Base-by-base conservation (phyloP, 2,113 vertebrate species). In the Notothenia rossii region DNA sequence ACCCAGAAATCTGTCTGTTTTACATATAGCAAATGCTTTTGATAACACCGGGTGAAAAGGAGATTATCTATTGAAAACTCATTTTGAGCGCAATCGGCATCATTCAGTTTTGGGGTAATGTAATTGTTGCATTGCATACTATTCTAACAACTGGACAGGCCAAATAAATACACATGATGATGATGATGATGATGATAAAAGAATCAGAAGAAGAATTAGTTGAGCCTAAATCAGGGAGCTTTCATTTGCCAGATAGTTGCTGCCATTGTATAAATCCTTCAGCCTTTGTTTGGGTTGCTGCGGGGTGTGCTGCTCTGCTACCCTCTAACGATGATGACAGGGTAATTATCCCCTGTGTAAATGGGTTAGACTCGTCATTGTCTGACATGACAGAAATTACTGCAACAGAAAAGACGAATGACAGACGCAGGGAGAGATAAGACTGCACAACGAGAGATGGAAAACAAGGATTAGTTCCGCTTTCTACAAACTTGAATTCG, bases 281-380 rank as follows among this genome's bases (percentile, higher is more conserved):
- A 82, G 54, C 68, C 58, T 75, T 71, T 82, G 14, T 75, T 82
- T n/a, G 62, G 68, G 84, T 79, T 54, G 36, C 66, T 80, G 67
- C 17, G 4, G 68, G 67, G 20, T 49, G 54, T 59, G 29, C 73
- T 58, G 82, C 83, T 77, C 75, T 64, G 62, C 70, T 61, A 49
- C 70, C 1, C 74, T 40, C 63, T 78, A 53, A 80, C 63, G 78
- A 79, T 83, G 68, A 87, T 82, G 73, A 63, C 82, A 71, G 58
- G 54, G 60, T 89, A 58, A 87, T 88, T 81, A 66, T 81, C 72
- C 17, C 3, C 54, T 2, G 43, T 82, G 58, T 58, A 68, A 40
- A 81, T 64, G 77, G 25, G 14, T 79, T 66, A 25, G 10, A 77
- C 33, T 63, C 20, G 18, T 75, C 73, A 71, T 79, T 80, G 66